Evolutionary conservation across 2,888 invertebrate species (phyloP).

Genomic region (Yponomeuta plumbellus): DNA sequence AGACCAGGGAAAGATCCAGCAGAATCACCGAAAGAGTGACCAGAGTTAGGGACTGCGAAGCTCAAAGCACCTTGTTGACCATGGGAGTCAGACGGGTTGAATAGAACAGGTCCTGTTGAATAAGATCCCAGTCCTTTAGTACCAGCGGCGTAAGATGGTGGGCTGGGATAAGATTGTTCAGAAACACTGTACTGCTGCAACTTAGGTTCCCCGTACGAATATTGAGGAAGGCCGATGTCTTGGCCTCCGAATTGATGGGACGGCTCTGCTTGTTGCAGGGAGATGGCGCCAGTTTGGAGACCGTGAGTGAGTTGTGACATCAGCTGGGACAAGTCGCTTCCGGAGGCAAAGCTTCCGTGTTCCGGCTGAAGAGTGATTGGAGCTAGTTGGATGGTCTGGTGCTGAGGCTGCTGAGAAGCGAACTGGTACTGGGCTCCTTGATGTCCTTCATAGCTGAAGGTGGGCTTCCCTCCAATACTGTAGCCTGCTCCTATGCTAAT

Average conservation of each 20-base stretch:
- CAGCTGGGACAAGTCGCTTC: slow-evolving; percentile 55
- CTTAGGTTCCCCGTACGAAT: slow-evolving; percentile 45
- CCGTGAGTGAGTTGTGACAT: slow-evolving; percentile 63
- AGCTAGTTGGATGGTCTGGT: slow-evolving; percentile 45
- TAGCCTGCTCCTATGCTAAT: slow-evolving; percentile 68
- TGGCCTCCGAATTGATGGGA: slow-evolving; percentile 35
- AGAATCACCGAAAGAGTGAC: slow-evolving; percentile 35
- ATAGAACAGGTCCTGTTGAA: slow-evolving; percentile 63
- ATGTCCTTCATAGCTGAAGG: slow-evolving; percentile 46
- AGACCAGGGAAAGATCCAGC: slow-evolving; percentile 21
- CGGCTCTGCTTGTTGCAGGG: slow-evolving; percentile 46
- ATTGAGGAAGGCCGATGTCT: slow-evolving; percentile 47
- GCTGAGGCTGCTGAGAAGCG: slow-evolving; percentile 25
- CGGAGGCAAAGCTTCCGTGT: slow-evolving; percentile 41
- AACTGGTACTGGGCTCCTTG: slow-evolving; percentile 18
- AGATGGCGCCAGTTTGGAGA: slow-evolving; percentile 51
- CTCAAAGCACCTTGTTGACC: slow-evolving; percentile 37
- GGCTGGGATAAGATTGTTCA: slow-evolving; percentile 40
- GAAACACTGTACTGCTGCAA: slow-evolving; percentile 48
- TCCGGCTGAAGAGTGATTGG: slow-evolving; percentile 55
- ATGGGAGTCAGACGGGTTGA: slow-evolving; percentile 42
- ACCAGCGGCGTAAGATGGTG: slow-evolving; percentile 57
- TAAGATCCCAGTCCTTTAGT: slow-evolving; percentile 66
- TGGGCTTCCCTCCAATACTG: slow-evolving; percentile 64
- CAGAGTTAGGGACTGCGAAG: slow-evolving; percentile 40